phyloP scores from a whole-genome alignment of 2,797 vertebrate species.

The Odontamblyopus rebecca region DNA sequence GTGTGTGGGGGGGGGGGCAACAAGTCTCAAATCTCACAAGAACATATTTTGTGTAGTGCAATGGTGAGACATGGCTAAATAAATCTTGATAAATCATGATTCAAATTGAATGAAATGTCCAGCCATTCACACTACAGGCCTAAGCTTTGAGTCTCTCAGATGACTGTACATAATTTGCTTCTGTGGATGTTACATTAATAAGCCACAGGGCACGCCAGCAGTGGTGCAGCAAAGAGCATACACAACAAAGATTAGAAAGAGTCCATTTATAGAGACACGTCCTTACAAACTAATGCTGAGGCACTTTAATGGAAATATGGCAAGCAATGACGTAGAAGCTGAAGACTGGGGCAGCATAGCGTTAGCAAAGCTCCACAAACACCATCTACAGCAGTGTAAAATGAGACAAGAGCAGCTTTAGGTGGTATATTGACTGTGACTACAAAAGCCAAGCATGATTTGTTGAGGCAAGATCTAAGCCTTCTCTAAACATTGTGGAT shows the following conservation, averaged over 20 bases:
- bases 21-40: no score
- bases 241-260: background rate
- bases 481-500: constrained; percentile 32
- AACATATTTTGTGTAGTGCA: no score
- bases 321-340: background rate
- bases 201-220: background rate
- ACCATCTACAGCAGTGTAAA: constrained; percentile 20
- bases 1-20: no score
- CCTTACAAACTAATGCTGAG: constrained; percentile 15
- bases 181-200: background rate
- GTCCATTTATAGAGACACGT: constrained; percentile 4
- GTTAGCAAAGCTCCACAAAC: constrained; percentile 9
- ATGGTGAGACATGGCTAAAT: no score
- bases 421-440: constrained; percentile 31
- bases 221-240: background rate
- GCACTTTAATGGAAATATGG: constrained; percentile 12
- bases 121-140: background rate
- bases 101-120: no score
- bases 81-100: no score
- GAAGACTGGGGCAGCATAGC: background rate
- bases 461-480: constrained; percentile 35
- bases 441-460: constrained; percentile 28
- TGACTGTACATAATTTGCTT: background rate
- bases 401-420: constrained; percentile 29
- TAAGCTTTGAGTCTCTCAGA: background rate